Evolutionary conservation across 2,113 vertebrate genomes (phyloP).

Genomic region (Hippocampus guttulatus): DNA sequence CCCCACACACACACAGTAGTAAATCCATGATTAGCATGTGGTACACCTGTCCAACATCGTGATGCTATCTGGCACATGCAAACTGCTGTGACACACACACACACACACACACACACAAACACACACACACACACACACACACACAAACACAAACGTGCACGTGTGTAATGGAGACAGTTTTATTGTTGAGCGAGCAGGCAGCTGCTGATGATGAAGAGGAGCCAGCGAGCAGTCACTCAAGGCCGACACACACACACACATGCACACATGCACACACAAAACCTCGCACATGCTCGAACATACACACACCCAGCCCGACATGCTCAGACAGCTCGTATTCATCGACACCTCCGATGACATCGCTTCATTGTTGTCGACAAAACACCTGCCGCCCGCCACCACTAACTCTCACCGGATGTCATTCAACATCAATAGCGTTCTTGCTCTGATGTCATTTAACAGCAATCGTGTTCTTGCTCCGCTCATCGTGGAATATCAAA

Average conservation of each 20-base stretch:
- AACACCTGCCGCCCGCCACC: conserved; percentile 3
- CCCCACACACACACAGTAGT: conserved; percentile 23
- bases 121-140: conserved; percentile 18
- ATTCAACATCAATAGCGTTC: background rate
- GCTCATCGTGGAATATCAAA: background rate
- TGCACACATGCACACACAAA: conserved; percentile 57
- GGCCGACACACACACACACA: conserved; percentile 56
- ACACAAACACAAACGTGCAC: conserved; percentile 16
- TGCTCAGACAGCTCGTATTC: conserved; percentile 12
- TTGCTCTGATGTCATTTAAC: background rate
- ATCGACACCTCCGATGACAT: conserved; percentile 3
- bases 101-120: conserved; percentile 18
- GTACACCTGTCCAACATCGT: conserved; percentile 68
- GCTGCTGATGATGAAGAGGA: conserved; percentile 72
- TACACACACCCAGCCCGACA: conserved; percentile 48
- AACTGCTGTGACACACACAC: conserved; percentile 33
- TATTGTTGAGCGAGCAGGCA: conserved; percentile 62
- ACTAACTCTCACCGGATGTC: background rate
- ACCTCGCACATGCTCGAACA: conserved; percentile 32
- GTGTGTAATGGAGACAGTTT: conserved; percentile 56
- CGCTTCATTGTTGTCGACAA: conserved; percentile 1
- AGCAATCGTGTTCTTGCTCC: background rate
- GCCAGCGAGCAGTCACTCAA: conserved; percentile 65
- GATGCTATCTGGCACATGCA: conserved; percentile 63
- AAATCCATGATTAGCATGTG: conserved; percentile 68